Evolutionary conservation across 1,140 invertebrate genomes (phyloP), one percentile per base, ranked within the genome.

Genomic region (Hermatobates lingyangjiaoensis): DNA sequence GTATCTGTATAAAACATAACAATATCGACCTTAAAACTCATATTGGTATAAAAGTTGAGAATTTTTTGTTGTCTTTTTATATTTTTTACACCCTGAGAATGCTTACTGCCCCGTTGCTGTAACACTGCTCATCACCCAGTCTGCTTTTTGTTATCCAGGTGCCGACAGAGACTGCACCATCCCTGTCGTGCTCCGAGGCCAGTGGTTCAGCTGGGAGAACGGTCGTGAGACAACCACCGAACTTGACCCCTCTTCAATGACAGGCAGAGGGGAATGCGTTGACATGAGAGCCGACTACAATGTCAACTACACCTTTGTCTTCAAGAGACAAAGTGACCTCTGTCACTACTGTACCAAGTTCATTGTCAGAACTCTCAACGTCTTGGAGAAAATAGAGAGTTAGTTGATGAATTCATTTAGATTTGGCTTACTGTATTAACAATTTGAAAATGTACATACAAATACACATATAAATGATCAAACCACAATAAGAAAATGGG

Each of bases 161-260:
- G n/a, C n/a, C n/a, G n/a, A n/a, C n/a, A 30, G 50, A 5, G 48
- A 50, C 38, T 75, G 72, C 54, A 53, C 63, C 18, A 85, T 90
- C 62, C 85, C 87, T 23, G 60, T 75, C 52, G 76, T 86, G 46
- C 66, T 92, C 26, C 72, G 83, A 62, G 87, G 87, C 50, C 75
- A 81, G 28, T 92, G 88, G 88, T 92, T 87, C 68, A 89, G 85
- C 10, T 83, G 86, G 75, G 89, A 93, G 74, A 81, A 81, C 68
- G 85, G 86, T 20, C 67, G 73, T 59, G 84, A 87, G 61, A 87
- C 82, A 1, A 71, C 80, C 45, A 92, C 87, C 3, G 79, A 83
- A 60, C 79, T 94, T 27, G 80, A 90, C 68, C 79, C 76, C 0
- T 76, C 74, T 39, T 70, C 71, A 25, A 87, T 91, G 81, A 75